Evolutionary conservation across 2,797 vertebrate species (phyloP).

Genomic region (Aulostomus chinensis): DNA sequence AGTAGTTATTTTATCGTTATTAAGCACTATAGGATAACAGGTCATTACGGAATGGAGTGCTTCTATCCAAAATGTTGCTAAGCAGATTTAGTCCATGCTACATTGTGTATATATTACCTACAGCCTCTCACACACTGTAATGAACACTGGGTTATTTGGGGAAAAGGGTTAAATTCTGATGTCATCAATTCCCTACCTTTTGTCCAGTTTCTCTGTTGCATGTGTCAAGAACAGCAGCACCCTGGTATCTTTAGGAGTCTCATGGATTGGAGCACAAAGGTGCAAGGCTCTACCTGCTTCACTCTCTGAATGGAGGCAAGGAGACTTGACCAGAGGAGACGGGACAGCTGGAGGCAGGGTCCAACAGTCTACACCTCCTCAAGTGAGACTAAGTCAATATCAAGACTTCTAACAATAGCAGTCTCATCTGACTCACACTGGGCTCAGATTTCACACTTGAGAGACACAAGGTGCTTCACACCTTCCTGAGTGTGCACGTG

Average conservation of each 20-base stretch:
- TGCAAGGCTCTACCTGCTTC: constrained; percentile 23
- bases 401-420: constrained; percentile 68
- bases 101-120: no score
- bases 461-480: constrained; percentile 54
- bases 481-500: constrained; percentile 34
- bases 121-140: no score
- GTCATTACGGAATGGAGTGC: no score
- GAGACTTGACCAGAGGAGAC: constrained; percentile 47
- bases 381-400: constrained; percentile 62
- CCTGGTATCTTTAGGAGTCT: constrained; percentile 8
- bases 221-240: no score
- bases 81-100: no score
- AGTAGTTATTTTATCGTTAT: no score
- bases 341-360: constrained; percentile 59
- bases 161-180: no score
- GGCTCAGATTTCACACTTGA: constrained; percentile 57
- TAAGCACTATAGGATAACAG: no score
- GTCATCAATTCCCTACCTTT: no score
- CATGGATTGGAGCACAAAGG: constrained; percentile 12
- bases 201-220: no score
- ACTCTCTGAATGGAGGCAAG: constrained; percentile 44
- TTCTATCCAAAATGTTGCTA: no score
- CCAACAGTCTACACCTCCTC: constrained; percentile 69
- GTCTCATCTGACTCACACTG: constrained; percentile 37
- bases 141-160: no score